Conservation (phyloP, 2,113 vertebrate species). For the Phyllostomus hastatus region DNA sequence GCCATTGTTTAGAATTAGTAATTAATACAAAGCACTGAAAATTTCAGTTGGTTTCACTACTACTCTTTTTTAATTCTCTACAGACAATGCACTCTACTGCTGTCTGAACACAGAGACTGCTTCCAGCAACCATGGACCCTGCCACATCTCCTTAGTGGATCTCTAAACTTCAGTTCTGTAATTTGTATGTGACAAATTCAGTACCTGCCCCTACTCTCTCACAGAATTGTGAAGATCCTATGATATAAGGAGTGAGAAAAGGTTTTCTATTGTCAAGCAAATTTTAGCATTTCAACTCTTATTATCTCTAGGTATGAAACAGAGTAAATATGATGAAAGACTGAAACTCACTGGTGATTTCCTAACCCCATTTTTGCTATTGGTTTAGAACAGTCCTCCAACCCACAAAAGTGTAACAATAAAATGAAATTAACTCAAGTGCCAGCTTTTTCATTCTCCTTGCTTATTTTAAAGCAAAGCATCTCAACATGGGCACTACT, state of each 20-base stretch:
- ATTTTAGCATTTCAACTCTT: background rate
- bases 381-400: background rate
- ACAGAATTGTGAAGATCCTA: background rate
- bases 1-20: background rate
- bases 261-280: conserved; percentile 10
- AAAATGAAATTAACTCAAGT: background rate
- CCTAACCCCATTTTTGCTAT: background rate
- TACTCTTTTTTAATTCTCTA: background rate
- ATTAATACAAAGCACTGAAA: background rate
- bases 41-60: background rate
- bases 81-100: background rate
- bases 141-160: too few species aligned
- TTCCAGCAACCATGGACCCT: background rate
- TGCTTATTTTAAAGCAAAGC: background rate
- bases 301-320: background rate
- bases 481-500: background rate
- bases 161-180: background rate
- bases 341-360: background rate
- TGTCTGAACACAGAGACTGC: background rate
- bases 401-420: too few species aligned
- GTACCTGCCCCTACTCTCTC: background rate
- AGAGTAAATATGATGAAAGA: background rate
- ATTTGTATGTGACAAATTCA: background rate
- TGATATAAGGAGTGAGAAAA: background rate
- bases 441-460: background rate